Conservation (phyloP, 1,140 invertebrate genomes). For the Dendrolimus kikuchii region DNA sequence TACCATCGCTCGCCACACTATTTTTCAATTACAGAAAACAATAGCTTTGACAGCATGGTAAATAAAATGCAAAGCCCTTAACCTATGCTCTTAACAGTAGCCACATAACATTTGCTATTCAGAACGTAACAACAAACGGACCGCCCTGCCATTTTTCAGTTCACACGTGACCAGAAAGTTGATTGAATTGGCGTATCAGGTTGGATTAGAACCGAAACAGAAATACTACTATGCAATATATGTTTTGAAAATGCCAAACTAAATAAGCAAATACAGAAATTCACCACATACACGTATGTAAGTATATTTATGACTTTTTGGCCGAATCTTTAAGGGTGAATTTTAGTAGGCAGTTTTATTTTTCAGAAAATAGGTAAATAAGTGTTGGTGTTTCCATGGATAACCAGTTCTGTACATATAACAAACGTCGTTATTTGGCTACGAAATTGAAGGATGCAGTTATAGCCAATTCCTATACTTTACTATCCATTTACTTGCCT, state of each 20-base stretch:
- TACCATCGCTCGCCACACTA: too few relatives aligned
- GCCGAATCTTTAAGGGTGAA: too few relatives aligned
- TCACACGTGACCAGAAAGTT: slow-evolving; percentile 33
- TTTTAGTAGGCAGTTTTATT: too few relatives aligned
- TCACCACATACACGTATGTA: slow-evolving; percentile 4
- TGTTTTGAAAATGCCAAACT: slow-evolving; percentile 9
- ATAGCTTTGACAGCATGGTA: not conserved
- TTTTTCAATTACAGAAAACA: too few relatives aligned
- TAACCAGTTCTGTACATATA: too few relatives aligned
- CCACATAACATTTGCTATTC: slow-evolving; percentile 29
- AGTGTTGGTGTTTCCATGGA: too few relatives aligned
- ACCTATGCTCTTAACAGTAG: not conserved
- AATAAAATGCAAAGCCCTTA: not conserved
- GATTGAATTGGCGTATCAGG: slow-evolving; percentile 23
- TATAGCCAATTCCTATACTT: too few relatives aligned
- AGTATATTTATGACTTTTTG: too few relatives aligned
- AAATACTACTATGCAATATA: slow-evolving; percentile 16
- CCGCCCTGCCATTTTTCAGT: slow-evolving; percentile 43
- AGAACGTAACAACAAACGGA: slow-evolving; percentile 26
- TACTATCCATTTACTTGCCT: too few relatives aligned
- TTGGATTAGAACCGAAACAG: slow-evolving; percentile 10
- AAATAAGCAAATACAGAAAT: slow-evolving; percentile 3
- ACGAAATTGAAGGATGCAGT: too few relatives aligned
- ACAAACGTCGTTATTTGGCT: too few relatives aligned
- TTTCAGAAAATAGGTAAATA: too few relatives aligned